Base-by-base conservation (phyloP, 2,797 vertebrate genomes). In the Huso huso region DNA sequence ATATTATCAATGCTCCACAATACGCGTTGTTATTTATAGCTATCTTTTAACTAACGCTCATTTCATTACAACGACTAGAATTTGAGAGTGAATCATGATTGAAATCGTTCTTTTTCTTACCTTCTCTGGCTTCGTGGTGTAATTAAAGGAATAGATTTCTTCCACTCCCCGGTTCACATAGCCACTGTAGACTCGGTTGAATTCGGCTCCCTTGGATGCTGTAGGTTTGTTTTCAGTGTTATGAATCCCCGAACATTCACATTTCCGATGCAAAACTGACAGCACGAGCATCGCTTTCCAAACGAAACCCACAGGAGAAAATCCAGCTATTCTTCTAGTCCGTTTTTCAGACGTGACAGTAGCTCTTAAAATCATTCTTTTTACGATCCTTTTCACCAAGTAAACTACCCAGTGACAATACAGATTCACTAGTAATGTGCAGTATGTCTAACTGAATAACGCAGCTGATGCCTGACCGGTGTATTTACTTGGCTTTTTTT, bases 121-220 rank as follows among this genome's bases (percentile, higher is more conserved):
- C 89, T 89, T 84, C 61, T 83, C 87, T 0, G 84, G 81, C 67
- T 72, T 68, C 70, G 78, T 78, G 75, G 81, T 83, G 82, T 87
- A 85, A 70, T 81, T 81, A 78, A 90, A 90, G 66, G 85, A 66
- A 71, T 88, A 89, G 60, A 89, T 76, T 60, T 73, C 78, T 72
- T 89, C 86, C 0, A 77, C 71, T 76, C 74, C 77, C 69, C 82
- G 72, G 66, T 68, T 84, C 73, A 88, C 88, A 15, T 72, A 49
- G 0, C 87, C 89, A 37, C 67, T 70, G 82, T 88, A 90, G 61
- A 79, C 18, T 2, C 37, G 83, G 51, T 79, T 83, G 52, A 90
- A 87, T 11, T 80, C 66, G 0, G 77, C 80, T 10, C 73, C 74
- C 65, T 77, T 68, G 52, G 74, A 69, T 1, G 69, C 66, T 0